Conservation (phyloP, 2,113 vertebrate species). For the Phaethon lepturus region DNA sequence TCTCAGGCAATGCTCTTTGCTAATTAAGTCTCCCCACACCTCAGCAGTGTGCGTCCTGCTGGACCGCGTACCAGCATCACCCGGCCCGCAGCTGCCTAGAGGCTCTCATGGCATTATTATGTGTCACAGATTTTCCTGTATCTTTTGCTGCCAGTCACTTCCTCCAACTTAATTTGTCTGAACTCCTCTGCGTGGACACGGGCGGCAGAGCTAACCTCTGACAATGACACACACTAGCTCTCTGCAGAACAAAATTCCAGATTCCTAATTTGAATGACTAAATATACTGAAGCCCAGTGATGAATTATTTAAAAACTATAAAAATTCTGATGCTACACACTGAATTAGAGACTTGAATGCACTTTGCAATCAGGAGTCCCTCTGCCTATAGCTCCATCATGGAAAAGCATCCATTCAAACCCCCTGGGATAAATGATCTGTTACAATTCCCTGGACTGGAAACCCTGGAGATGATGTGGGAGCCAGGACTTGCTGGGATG, state of each 20-base stretch:
- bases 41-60: neutral
- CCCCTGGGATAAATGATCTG: neutral
- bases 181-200: neutral
- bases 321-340: neutral
- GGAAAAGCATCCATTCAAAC: conserved; percentile 13
- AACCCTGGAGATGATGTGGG: conserved; percentile 17
- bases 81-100: neutral
- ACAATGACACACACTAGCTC: neutral
- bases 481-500: neutral
- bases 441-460: conserved; percentile 27
- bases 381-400: neutral
- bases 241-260: neutral
- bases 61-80: neutral
- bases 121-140: neutral
- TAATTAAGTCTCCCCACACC: neutral
- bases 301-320: conserved; percentile 47
- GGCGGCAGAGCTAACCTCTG: neutral
- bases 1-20: neutral
- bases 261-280: conserved; percentile 21
- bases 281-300: neutral
- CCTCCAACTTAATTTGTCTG: neutral
- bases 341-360: neutral
- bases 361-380: neutral
- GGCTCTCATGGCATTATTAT: neutral
- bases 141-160: conserved; percentile 7